phyloP scores from a whole-genome alignment of 1,140 invertebrate species.

The Sarcophaga bullata region DNA sequence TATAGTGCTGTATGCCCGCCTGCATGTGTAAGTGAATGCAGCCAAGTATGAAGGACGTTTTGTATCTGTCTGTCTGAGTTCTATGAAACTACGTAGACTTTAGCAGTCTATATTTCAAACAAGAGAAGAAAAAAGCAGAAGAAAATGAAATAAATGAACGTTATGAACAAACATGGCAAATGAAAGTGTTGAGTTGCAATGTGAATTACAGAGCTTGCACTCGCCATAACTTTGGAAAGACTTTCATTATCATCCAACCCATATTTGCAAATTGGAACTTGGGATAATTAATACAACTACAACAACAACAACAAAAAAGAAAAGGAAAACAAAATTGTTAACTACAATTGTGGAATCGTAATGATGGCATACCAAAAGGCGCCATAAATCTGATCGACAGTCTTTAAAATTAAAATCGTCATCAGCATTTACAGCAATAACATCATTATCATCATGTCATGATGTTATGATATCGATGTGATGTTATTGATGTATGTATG shows the following conservation, averaged over 20 bases:
- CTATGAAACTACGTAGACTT: background rate
- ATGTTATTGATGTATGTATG: too few relatives aligned
- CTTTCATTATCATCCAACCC: constrained; percentile 31
- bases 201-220: background rate
- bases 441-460: background rate
- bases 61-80: background rate
- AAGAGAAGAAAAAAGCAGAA: background rate
- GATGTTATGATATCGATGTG: background rate
- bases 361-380: constrained; percentile 1
- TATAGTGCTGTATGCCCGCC: too few relatives aligned
- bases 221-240: background rate
- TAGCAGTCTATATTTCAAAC: constrained; percentile 19
- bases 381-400: constrained; percentile 32
- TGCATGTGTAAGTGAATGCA: background rate
- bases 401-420: background rate
- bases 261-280: background rate
- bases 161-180: background rate
- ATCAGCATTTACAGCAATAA: background rate
- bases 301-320: background rate
- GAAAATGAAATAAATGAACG: background rate
- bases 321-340: background rate
- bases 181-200: constrained; percentile 21
- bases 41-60: constrained; percentile 35
- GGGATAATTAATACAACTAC: background rate
- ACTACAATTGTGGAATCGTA: background rate